Base-by-base conservation (phyloP, 1,140 invertebrate species). In the Lucilia sericata region DNA sequence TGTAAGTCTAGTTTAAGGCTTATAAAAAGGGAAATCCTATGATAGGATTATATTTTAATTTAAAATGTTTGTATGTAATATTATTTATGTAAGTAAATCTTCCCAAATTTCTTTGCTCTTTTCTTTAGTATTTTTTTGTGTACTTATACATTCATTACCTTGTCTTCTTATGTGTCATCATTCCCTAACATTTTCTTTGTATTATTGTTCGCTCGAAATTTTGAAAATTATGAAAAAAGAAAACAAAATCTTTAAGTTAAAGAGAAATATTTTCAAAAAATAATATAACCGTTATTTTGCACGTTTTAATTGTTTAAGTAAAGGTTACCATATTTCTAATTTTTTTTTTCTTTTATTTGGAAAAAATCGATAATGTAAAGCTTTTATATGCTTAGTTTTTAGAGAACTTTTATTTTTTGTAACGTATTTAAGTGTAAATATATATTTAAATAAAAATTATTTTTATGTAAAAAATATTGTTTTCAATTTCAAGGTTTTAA, bases 341-440 rank as follows among this genome's bases (percentile, higher is more conserved):
- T 2, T 2, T n/a, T n/a, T 60, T 60, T 60, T 60, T 7, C n/a
- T 17, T 60, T 60, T 60, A 7, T 60, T 21, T 21, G 19, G 9
- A 21, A 70, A 70, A 70, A 70, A 70, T 21, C 9, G n/a, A 70
- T 21, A 17, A 80, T 49, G 19, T 51, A 80, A 80, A 80, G 76
- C 76, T 80, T 80, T 80, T 80, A 51, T 51, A 80, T 25, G 42
- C 42, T 7, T 80, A 80, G 34, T 47, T 76, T 80, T 80, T 21
- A 80, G 76, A 74, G 4, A 83, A 70, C 17, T 74, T 74, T 21
- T 83, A 65, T 83, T 74, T 83, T 74, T 83, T 82, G 36, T 82
- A 74, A 65, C 42, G 65, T 75, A 74, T 65, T 82, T 82, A 70
- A 70, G 34, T 82, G 82, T 82, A 74, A 65, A 30, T 30, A 82